These are phyloP conservation scores for Calameuta idolon DNA, from an alignment of 2,888 invertebrate genomes.

Conservation along the genomic window DNA sequence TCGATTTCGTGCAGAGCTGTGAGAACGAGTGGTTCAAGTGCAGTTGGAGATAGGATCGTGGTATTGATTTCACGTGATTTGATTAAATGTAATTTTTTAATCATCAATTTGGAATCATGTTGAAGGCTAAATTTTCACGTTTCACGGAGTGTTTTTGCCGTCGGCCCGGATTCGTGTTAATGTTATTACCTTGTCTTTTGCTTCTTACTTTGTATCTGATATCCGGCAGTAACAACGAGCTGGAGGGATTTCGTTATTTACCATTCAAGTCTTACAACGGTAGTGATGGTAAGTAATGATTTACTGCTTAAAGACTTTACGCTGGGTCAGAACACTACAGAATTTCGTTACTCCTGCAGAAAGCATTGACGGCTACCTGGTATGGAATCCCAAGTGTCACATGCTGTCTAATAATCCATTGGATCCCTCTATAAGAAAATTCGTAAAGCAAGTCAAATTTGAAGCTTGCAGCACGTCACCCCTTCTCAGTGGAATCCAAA, in stretches of 20 bases:
- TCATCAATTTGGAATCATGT: slow-evolving; percentile 22
- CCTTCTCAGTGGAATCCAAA: slow-evolving; percentile 44
- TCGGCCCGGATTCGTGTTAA: slow-evolving; percentile 47
- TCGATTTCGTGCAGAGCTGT: background rate
- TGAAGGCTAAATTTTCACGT: slow-evolving; percentile 34
- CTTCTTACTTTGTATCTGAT: slow-evolving; percentile 51
- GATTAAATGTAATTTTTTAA: background rate
- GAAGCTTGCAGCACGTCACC: slow-evolving; percentile 68
- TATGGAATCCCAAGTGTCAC: slow-evolving; percentile 74
- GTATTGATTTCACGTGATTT: background rate
- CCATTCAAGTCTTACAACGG: slow-evolving; percentile 22
- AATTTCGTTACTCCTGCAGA: slow-evolving; percentile 33
- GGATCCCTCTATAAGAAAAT: slow-evolving; percentile 72
- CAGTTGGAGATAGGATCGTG: background rate
- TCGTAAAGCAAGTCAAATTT: slow-evolving; percentile 70
- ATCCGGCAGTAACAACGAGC: slow-evolving; percentile 41
- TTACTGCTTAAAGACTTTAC: background rate
- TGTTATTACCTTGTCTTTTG: slow-evolving; percentile 50
- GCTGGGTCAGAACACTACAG: background rate
- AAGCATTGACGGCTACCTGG: slow-evolving; percentile 66
- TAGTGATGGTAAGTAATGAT: slow-evolving; percentile 25
- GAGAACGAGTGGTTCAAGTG: background rate
- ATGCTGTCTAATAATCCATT: slow-evolving; percentile 70
- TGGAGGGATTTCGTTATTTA: slow-evolving; percentile 41
- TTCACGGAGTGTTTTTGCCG: slow-evolving; percentile 49